Evolutionary conservation across 23 tunicate genomes (phyloP), one percentile per base, ranked within the genome.

Genomic region (Styela clava): DNA sequence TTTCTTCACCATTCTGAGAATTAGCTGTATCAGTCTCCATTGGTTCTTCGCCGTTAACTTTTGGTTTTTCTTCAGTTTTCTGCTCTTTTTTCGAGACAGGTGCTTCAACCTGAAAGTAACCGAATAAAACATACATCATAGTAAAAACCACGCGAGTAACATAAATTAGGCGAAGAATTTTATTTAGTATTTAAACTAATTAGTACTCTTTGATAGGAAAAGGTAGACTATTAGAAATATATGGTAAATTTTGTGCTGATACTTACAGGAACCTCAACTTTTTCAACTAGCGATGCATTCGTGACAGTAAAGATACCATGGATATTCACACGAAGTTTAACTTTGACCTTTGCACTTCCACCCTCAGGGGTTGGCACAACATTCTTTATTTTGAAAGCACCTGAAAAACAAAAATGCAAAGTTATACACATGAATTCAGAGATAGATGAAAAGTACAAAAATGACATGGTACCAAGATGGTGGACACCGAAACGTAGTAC

Each of bases 301-400:
- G 73, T 83, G 74, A 92, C 85, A 33, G 91, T 76, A 62, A 92
- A 87, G 3, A 87, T 63, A 26, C 97, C 97, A 61, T 92, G 79
- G 34, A 87, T 87, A 78, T 92, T 87, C 68, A 92, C 72, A 33
- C 97, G 92, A 24, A 92, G 85, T 83, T 92, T 92, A 24, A 92
- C 97, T 79, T 92, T 92, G 16, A 92, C 69, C 64, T 92, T 92
- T 0, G 97, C 79, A 35, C 82, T 86, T 2, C 79, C 88, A n/a
- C 92, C 92, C 25, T 92, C 97, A 30, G 63, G 65, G 35, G 74
- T 87, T 19, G 97, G 86, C 2, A 74, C 70, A 25, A 83, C 92
- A 64, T 87, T 83, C 64, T 62, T 74, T 9, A 92, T 79, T 34
- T 51, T 78, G 33, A 86, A 91, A 7, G 78, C 33, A 33, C 87